Evolutionary conservation across 1,140 invertebrate species (phyloP).

Genomic region (Eumaeus atala): DNA sequence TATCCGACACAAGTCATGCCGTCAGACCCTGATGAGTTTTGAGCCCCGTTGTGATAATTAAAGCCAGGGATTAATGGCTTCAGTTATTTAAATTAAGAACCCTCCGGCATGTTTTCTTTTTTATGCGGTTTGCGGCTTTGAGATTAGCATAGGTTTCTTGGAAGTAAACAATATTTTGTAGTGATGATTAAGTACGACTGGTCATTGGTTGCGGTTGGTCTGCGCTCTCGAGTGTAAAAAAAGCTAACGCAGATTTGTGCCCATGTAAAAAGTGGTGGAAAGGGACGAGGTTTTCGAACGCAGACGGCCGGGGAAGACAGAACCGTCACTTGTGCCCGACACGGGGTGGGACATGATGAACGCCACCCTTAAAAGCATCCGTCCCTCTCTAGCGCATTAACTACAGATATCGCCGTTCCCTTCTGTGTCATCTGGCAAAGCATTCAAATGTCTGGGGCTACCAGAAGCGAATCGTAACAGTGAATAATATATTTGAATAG

Average conservation of each 20-base stretch:
- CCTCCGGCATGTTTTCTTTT: conserved; percentile 51
- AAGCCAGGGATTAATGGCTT: conserved; percentile 55
- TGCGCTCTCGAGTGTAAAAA: no score
- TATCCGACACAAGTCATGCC: conserved; percentile 40
- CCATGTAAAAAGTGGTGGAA: conserved; percentile 42
- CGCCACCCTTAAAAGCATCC: conserved; percentile 50
- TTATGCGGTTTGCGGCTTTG: conserved; percentile 49
- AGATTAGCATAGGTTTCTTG: conserved; percentile 60
- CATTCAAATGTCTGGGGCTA: conserved; percentile 54
- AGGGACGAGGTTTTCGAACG: conserved; percentile 48
- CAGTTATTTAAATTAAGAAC: conserved; percentile 57
- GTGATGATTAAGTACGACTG: conserved; percentile 44
- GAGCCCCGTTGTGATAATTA: conserved; percentile 55
- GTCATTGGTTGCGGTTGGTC: conserved; percentile 27
- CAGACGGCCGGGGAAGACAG: conserved; percentile 62
- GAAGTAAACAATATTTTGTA: conserved; percentile 50
- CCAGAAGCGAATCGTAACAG: conserved; percentile 68
- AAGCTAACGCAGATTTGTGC: background rate
- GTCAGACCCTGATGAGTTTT: conserved; percentile 50
- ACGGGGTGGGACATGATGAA: conserved; percentile 60
- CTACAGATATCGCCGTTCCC: conserved; percentile 32
- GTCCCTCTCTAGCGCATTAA: conserved; percentile 37
- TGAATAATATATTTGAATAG: conserved; percentile 66
- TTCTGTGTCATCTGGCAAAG: conserved; percentile 60
- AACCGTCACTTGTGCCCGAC: conserved; percentile 59